Conservation (phyloP, 2,888 invertebrate genomes). For the Gibbula magus region DNA sequence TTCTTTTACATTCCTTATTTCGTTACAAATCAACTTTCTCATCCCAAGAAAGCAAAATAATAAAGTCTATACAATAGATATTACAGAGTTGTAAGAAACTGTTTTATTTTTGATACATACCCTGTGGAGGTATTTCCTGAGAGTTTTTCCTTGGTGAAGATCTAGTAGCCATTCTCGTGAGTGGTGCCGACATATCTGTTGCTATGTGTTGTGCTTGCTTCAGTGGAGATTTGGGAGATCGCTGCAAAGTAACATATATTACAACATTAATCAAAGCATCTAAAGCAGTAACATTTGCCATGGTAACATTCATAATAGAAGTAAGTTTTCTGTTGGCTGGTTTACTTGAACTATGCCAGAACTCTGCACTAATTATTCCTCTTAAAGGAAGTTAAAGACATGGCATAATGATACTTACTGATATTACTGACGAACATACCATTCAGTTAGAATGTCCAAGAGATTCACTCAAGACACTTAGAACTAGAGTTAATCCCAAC, state of each 20-base stretch:
- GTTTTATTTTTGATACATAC: not conserved
- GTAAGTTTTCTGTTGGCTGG: too few relatives aligned
- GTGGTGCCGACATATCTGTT: constrained; percentile 40
- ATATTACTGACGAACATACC: too few relatives aligned
- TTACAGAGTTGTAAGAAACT: too few relatives aligned
- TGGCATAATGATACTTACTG: too few relatives aligned
- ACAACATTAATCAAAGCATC: not conserved
- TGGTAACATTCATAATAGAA: not conserved
- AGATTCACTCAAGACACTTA: too few relatives aligned
- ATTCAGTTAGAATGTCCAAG: too few relatives aligned
- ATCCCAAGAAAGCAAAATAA: too few relatives aligned
- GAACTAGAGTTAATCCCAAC: too few relatives aligned
- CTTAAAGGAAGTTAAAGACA: too few relatives aligned
- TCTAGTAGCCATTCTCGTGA: constrained; percentile 72
- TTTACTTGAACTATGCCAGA: too few relatives aligned
- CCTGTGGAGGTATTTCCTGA: constrained; percentile 30
- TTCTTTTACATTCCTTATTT: not conserved
- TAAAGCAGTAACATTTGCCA: constrained; percentile 11
- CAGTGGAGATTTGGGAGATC: constrained; percentile 67
- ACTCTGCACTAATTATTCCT: too few relatives aligned
- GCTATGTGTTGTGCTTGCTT: constrained; percentile 59
- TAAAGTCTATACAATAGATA: too few relatives aligned
- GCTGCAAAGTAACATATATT: constrained; percentile 31
- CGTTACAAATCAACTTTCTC: not conserved
- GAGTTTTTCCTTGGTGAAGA: constrained; percentile 73